phyloP scores from a whole-genome alignment of 2,888 invertebrate genomes.

The Chorisops tibialis region DNA sequence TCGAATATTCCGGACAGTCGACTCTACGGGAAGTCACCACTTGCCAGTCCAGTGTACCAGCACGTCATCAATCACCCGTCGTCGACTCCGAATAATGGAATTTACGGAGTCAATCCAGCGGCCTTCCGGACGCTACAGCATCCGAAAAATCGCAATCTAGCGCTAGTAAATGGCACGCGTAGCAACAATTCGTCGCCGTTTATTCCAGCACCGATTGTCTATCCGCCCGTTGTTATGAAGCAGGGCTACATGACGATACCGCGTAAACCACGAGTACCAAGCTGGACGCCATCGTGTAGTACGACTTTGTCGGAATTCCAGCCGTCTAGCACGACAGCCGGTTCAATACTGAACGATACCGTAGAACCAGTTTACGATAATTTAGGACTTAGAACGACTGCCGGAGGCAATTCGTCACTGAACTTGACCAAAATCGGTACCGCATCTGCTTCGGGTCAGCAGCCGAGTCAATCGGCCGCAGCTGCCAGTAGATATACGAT shows the following conservation, averaged over 20 bases:
- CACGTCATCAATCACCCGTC: conserved; percentile 52
- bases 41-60: conserved; percentile 62
- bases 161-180: conserved; percentile 53
- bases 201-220: conserved; percentile 65
- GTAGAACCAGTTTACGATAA: conserved; percentile 79
- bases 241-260: conserved; percentile 87
- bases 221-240: conserved; percentile 58
- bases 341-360: conserved; percentile 43
- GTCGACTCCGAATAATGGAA: conserved; percentile 42
- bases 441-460: conserved; percentile 2
- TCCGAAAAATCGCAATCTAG: conserved; percentile 56
- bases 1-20: conserved; percentile 67
- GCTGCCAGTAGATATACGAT: conserved; percentile 53
- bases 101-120: conserved; percentile 65
- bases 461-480: conserved; percentile 45
- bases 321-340: conserved; percentile 45
- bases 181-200: conserved; percentile 70
- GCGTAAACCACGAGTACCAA: conserved; percentile 75
- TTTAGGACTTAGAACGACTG: conserved; percentile 77
- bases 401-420: conserved; percentile 76
- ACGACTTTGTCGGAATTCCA: conserved; percentile 53
- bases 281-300: conserved; percentile 68
- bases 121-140: conserved; percentile 78
- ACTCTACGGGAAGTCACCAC: conserved; percentile 50
- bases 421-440: conserved; percentile 70